Evolutionary conservation across 2,888 invertebrate genomes (phyloP).

Genomic region (Phytoseiulus persimilis): DNA sequence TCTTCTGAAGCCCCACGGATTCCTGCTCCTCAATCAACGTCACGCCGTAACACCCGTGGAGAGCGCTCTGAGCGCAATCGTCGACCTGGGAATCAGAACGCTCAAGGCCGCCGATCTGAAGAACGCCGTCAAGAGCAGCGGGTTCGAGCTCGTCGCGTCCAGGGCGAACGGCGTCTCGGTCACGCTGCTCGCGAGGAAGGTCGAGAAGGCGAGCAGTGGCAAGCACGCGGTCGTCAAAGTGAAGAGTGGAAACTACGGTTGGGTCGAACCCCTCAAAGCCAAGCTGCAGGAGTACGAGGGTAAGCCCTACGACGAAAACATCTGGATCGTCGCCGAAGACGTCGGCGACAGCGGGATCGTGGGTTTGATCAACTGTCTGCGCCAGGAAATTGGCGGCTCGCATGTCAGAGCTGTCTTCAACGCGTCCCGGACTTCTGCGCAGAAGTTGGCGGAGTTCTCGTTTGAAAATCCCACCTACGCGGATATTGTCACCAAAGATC

Average conservation of each 20-base stretch:
- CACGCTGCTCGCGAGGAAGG: neutral
- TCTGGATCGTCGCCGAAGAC: slow-evolving; percentile 52
- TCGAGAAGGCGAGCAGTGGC: neutral
- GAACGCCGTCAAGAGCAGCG: slow-evolving; percentile 46
- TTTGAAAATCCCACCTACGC: neutral
- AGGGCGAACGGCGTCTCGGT: neutral
- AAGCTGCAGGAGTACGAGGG: slow-evolving; percentile 43
- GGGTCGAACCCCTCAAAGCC: slow-evolving; percentile 69
- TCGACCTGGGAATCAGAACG: slow-evolving; percentile 17
- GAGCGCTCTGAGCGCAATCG: slow-evolving; percentile 32
- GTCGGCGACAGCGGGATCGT: slow-evolving; percentile 54
- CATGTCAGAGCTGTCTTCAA: slow-evolving; percentile 58
- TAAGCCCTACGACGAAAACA: slow-evolving; percentile 51
- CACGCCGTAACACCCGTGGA: slow-evolving; percentile 33
- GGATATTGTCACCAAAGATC: slow-evolving; percentile 49
- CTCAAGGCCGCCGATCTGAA: slow-evolving; percentile 40
- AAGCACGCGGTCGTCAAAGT: slow-evolving; percentile 40
- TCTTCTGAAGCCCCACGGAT: slow-evolving; percentile 17
- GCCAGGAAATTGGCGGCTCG: slow-evolving; percentile 52
- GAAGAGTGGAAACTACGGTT: slow-evolving; percentile 49
- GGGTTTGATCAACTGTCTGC: slow-evolving; percentile 54
- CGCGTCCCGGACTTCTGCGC: slow-evolving; percentile 9
- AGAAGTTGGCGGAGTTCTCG: slow-evolving; percentile 5
- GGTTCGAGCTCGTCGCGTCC: slow-evolving; percentile 56
- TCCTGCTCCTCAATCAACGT: slow-evolving; percentile 35